phyloP scores from a whole-genome alignment of 2,888 invertebrate species.

The Drosophila infuscata region DNA sequence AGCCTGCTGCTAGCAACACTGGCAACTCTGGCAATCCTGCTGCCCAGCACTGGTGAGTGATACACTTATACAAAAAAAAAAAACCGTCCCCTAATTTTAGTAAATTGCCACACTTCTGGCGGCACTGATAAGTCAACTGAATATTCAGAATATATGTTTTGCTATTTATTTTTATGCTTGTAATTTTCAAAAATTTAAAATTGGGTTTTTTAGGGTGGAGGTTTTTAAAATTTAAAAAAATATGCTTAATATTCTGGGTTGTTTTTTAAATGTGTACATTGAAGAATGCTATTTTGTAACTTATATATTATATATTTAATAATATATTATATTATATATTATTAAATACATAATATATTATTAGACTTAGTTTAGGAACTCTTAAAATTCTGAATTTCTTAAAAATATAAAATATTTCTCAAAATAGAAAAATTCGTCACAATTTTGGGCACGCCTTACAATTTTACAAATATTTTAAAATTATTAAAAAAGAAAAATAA shows the following conservation, averaged over 20 bases:
- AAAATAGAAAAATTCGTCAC: no score
- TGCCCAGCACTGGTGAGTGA: slow-evolving; percentile 56
- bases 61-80: background rate
- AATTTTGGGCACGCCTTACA: background rate
- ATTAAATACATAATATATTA: no score
- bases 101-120: background rate
- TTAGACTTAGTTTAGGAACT: no score
- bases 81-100: background rate
- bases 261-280: no score
- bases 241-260: no score
- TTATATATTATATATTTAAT: no score
- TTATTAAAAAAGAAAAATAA: background rate
- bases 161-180: background rate
- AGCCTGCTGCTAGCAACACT: slow-evolving; percentile 36
- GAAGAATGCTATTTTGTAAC: no score
- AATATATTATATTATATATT: no score
- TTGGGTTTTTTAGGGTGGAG: background rate
- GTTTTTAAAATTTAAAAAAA: rapidly evolving
- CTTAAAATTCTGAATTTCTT: no score
- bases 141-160: background rate
- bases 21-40: slow-evolving; percentile 14
- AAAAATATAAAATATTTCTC: no score
- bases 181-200: background rate
- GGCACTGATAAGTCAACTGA: background rate
- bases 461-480: background rate